Evolutionary conservation across 2,797 vertebrate genomes (phyloP).

Genomic region (Notoglanidium macrostoma): DNA sequence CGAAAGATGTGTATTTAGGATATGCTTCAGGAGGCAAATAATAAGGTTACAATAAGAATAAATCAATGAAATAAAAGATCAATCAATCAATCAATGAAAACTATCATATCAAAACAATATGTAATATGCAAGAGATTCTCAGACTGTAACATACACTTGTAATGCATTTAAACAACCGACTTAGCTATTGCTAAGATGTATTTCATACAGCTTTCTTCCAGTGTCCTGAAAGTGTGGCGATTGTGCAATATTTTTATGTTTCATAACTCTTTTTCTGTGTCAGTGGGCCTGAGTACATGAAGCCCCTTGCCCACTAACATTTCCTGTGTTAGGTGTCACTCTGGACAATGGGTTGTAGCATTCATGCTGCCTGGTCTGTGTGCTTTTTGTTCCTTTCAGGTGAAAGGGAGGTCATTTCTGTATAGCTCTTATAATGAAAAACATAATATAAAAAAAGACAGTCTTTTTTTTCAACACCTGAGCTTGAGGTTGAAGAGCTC

Average conservation of each 20-base stretch:
- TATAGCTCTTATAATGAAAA: conserved; percentile 38
- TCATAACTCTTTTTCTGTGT: conserved; percentile 55
- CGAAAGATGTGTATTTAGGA: background rate
- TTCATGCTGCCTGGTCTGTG: conserved; percentile 43
- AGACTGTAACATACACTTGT: conserved; percentile 10
- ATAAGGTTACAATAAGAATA: background rate
- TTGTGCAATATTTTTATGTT: conserved; percentile 50
- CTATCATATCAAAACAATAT: background rate
- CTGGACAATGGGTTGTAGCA: conserved; percentile 41
- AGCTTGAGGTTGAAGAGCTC: background rate
- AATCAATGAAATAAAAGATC: background rate
- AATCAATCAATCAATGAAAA: background rate
- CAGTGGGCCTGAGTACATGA: conserved; percentile 52
- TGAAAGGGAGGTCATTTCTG: conserved; percentile 57
- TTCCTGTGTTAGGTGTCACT: conserved; percentile 39
- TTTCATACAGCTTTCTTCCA: background rate
- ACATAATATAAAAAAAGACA: background rate
- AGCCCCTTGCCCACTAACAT: conserved; percentile 39
- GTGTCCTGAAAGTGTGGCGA: conserved; percentile 33
- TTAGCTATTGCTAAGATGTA: background rate
- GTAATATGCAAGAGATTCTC: background rate
- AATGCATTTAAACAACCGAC: background rate
- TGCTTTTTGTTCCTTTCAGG: conserved; percentile 58
- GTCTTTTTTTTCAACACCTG: background rate
- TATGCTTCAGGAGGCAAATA: background rate